phyloP scores from a whole-genome alignment of 2,888 invertebrate species.

The Atethmia centrago region DNA sequence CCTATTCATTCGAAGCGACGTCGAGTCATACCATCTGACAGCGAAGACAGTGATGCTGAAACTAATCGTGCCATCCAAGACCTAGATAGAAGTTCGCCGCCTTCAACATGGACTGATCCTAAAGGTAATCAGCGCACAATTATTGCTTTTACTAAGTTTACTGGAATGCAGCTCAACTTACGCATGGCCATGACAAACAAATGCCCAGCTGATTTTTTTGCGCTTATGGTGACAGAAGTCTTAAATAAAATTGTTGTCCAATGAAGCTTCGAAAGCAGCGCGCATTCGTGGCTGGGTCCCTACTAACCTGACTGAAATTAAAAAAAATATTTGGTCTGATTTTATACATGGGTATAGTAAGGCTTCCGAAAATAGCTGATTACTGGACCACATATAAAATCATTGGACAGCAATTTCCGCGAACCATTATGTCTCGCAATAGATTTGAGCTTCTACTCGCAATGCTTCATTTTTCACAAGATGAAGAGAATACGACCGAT shows the following conservation, averaged over 20 bases:
- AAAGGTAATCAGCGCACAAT: conserved; percentile 60
- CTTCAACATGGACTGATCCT: conserved; percentile 33
- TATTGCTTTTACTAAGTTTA: conserved; percentile 64
- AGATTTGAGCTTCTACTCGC: no score
- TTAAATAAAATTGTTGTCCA: conserved; percentile 4
- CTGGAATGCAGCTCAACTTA: conserved; percentile 57
- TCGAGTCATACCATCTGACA: neutral
- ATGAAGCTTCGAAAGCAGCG: no score
- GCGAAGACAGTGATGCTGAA: conserved; percentile 8
- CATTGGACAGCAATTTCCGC: no score
- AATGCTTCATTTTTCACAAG: no score
- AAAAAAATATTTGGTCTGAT: no score
- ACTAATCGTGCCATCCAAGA: conserved; percentile 5
- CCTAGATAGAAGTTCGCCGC: conserved; percentile 1
- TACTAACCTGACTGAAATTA: no score
- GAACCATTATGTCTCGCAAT: no score
- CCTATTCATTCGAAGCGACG: neutral
- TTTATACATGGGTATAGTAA: no score
- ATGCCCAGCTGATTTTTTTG: conserved; percentile 43
- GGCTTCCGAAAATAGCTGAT: no score
- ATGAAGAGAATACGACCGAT: no score
- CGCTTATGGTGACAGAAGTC: conserved; percentile 45
- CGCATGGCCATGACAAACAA: conserved; percentile 56
- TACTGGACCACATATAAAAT: no score
- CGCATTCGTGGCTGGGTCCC: no score